Base-by-base conservation (phyloP, 2,888 invertebrate genomes). In the Drosophila merina region DNA sequence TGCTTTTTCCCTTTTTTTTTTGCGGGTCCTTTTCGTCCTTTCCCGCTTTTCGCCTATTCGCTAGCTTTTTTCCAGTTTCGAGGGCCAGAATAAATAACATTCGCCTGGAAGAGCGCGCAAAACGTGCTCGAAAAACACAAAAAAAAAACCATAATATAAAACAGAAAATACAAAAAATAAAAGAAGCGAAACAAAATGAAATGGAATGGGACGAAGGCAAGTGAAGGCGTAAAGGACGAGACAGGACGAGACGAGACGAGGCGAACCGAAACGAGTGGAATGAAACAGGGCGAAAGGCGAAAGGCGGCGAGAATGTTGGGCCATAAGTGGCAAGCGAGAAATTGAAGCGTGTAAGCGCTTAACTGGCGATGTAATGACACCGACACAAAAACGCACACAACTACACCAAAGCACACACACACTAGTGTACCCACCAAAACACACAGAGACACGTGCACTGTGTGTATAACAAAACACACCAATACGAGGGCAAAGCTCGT, bases 321-420 rank as follows among this genome's bases (percentile, higher is more conserved):
- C 75, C 68, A 62, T 76, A 74, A 72, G 60, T 80, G 67, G 67
- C 55, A 58, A 73, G 81, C 76, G 79, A 82, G 76, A 87, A 82
- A 85, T 81, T 87, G 76, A 87, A 82, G 87, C 82, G 82, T 82
- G 82, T 87, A 81, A 87, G 85, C 87, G 85, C 81, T 86, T 86
- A 81, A 81, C 81, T 72, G 78, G 67, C 74, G 68, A 81, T 85
- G 74, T 84, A 84, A 75, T 68, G 73, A 54, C 72, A 77, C 58
- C 54, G 50, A 57, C 54, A 52, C 64, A 54, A 49, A 12, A 44
- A 49, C 55, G 52, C 42, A 42, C 40, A 47, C 20, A 36, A 20
- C 20, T 20, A 28, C 28, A 28, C 33, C 10, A 30, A 26, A 8
- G 50, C 14, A n/a, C n/a, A 31, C 28, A 14, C 36, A n/a, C 56